Percentiles rank a stretch among this genome's conserved stretches.
Conservation (phyloP, 2,113 vertebrate species). For the Paratilapia polleni region DNA sequence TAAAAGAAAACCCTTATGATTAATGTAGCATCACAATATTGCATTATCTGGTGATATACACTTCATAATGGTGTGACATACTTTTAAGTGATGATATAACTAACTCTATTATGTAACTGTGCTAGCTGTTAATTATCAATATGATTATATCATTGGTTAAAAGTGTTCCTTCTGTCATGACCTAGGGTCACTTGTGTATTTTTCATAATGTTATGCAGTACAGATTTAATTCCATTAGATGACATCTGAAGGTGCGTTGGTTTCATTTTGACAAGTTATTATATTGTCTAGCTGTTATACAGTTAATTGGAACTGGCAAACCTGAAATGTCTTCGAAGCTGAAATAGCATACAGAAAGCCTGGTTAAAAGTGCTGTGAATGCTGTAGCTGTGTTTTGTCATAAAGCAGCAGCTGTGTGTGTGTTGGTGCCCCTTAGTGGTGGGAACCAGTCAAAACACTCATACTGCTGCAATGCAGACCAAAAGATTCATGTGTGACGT, state of each 20-base stretch:
- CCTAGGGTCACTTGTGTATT: neutral
- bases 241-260: neutral
- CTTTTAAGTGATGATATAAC: neutral
- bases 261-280: neutral
- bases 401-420: neutral
- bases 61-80: neutral
- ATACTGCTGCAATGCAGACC: constrained; percentile 66
- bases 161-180: neutral
- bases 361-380: neutral
- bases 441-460: neutral
- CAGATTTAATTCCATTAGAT: neutral
- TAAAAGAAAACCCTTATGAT: neutral
- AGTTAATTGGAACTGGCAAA: neutral
- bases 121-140: neutral
- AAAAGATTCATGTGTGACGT: neutral
- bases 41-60: neutral
- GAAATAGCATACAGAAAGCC: neutral
- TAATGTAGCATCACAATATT: neutral
- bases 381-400: neutral
- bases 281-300: neutral
- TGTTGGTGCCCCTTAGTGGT: constrained; percentile 35
- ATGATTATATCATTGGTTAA: neutral
- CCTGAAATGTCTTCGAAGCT: neutral
- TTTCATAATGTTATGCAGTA: neutral
- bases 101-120: neutral